Evolutionary conservation across 1,140 invertebrate genomes (phyloP).

Genomic region (Trachymyrmex septentrionalis): DNA sequence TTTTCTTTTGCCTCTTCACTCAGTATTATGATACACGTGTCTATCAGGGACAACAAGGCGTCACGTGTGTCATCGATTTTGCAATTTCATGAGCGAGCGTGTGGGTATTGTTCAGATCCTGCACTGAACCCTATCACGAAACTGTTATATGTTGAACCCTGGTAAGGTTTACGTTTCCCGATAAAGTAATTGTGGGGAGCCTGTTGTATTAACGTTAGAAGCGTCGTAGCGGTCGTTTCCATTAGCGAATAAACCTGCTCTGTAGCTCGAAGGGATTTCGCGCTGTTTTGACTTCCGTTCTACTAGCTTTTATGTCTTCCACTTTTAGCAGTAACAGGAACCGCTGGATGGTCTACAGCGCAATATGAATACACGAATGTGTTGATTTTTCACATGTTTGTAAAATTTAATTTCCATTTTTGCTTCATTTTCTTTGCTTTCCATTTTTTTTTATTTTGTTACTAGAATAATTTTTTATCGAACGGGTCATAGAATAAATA

Average conservation of each 20-base stretch:
- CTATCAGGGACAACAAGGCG: neutral
- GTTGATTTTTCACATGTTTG: constrained; percentile 16
- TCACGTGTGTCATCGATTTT: constrained; percentile 49
- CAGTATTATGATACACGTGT: constrained; percentile 6
- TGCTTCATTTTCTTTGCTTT: neutral
- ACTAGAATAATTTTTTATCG: neutral
- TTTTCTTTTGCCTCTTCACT: neutral
- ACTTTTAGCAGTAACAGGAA: constrained; percentile 40
- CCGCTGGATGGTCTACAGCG: neutral
- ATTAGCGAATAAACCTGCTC: constrained; percentile 54
- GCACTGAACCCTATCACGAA: constrained; percentile 15
- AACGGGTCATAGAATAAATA: neutral
- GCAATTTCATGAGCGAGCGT: neutral
- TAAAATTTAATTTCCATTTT: constrained; percentile 38
- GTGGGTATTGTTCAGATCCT: neutral
- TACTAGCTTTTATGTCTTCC: constrained; percentile 44
- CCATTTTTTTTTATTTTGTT: neutral
- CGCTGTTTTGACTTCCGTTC: constrained; percentile 41
- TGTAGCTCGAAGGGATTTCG: constrained; percentile 53
- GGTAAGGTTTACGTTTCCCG: constrained; percentile 32
- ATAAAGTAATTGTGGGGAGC: constrained; percentile 36
- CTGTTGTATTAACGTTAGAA: constrained; percentile 34
- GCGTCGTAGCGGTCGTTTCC: constrained; percentile 32
- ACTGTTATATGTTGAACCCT: neutral
- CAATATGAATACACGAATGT: constrained; percentile 36